Conservation (phyloP, 1,140 invertebrate genomes). For the Drosophila ficusphila region DNA sequence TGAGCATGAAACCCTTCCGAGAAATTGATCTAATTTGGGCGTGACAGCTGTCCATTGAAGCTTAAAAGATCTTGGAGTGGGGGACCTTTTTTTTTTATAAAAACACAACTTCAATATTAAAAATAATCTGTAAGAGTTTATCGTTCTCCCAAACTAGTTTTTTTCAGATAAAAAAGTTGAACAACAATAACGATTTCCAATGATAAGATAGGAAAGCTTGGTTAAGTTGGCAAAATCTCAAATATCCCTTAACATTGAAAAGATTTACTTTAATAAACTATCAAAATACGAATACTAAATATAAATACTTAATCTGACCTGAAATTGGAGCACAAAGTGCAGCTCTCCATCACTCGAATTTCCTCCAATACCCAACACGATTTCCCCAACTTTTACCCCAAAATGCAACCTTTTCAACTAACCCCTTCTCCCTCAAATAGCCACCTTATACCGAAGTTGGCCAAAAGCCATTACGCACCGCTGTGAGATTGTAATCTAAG, state of each 20-base stretch:
- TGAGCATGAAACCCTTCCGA: not conserved
- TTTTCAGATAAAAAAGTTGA: too few species aligned
- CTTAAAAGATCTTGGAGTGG: not conserved
- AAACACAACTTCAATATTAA: not conserved
- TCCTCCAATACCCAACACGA: not conserved
- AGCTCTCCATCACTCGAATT: not conserved
- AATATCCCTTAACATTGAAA: too few species aligned
- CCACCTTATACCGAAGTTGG: conserved; percentile 3
- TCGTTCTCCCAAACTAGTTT: too few species aligned
- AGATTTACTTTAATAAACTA: not conserved
- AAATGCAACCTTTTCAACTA: conserved; percentile 30
- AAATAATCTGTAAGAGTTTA: too few species aligned
- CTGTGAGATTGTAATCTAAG: conserved; percentile 79
- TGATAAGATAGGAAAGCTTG: too few species aligned
- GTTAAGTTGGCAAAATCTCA: too few species aligned
- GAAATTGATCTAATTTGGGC: not conserved
- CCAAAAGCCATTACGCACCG: conserved; percentile 74
- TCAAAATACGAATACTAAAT: too few species aligned
- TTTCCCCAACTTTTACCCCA: conserved; percentile 1
- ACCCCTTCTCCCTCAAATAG: not conserved
- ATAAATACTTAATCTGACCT: too few species aligned
- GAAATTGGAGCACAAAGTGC: conserved; percentile 10
- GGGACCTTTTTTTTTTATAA: not conserved
- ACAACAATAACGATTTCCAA: too few species aligned
- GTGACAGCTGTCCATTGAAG: not conserved